Evolutionary conservation across 2,797 vertebrate species (phyloP), one percentile per base, ranked within the genome.

Genomic region (Adrianichthys oophorus): DNA sequence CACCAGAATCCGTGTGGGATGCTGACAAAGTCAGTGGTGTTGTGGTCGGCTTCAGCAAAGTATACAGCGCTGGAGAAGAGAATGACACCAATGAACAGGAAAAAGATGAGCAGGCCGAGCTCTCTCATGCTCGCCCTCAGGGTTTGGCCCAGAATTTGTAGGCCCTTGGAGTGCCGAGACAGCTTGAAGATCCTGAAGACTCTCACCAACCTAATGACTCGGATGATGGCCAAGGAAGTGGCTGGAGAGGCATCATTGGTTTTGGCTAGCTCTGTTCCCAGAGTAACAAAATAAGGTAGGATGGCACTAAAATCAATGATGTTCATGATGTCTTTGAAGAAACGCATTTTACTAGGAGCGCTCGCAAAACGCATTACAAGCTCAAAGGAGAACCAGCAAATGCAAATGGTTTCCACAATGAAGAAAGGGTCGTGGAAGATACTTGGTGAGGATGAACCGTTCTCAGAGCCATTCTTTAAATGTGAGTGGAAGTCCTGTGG

Each of bases 1-100:
- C 95, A 97, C 95, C 95, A 97, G 75, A 97, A 97, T 5, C 94
- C 93, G 7, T 94, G 91, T 0, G 95, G 95, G 90, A 97, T 97
- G 76, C 95, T 96, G 66, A 92, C 90, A 70, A 97, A 96, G 41
- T 85, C 72, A 0, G 95, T 92, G 56, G 85, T 76, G 0, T 64
- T 76, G 46, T 94, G 91, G 78, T 97, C 95, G 1, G 89, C 92
- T 86, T 96, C 95, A 0, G 95, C 95, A 57, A 96, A 96, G 84
- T 95, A 96, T 24, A 96, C 94, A 0, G 95, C 91, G 0, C 94
- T 95, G 65, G 95, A 96, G 87, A 96, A 96, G 52, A 96, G 90
- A 61, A 96, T 93, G 62, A 96, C 94, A 0, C 95, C 95, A 1
- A 96, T 95, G 65, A 96, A 94, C 41, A 96, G 91, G 80, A 96